Percentiles rank a stretch among this genome's conserved stretches.
Evolutionary conservation across 2,113 vertebrate species (phyloP).

Genomic region (Oryzias curvinotus): DNA sequence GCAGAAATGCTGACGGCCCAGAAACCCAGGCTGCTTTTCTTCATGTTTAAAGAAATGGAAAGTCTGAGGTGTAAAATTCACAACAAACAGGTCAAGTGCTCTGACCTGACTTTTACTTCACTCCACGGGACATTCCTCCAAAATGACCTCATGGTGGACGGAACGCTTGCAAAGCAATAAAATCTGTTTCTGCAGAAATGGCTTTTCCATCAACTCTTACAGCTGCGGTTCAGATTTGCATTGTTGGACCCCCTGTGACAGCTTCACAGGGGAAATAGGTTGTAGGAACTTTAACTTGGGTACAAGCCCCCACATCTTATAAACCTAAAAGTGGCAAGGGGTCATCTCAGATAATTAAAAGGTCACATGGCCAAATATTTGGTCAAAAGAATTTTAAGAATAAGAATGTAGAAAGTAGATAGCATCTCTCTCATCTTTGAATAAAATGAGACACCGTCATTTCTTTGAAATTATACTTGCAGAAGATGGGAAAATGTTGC

Average conservation of each 20-base stretch:
- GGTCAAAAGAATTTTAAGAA: background rate
- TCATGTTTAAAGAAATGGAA: conserved; percentile 51
- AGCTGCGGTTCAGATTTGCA: conserved; percentile 32
- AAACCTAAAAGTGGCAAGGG: background rate
- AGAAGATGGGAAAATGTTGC: too few relatives aligned
- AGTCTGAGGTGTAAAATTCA: conserved; percentile 43
- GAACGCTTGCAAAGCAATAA: conserved; percentile 56
- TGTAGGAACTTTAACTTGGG: conserved; percentile 22
- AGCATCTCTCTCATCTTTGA: too few relatives aligned
- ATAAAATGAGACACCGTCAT: too few relatives aligned
- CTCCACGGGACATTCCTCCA: conserved; percentile 64
- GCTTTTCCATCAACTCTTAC: conserved; percentile 65
- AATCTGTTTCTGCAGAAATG: conserved; percentile 53
- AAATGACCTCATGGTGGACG: conserved; percentile 66
- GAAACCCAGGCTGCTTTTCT: conserved; percentile 51
- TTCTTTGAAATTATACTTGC: too few relatives aligned
- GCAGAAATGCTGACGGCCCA: conserved; percentile 6
- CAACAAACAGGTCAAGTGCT: conserved; percentile 65
- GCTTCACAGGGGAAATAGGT: conserved; percentile 26
- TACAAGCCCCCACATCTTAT: conserved; percentile 14
- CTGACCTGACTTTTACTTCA: conserved; percentile 63
- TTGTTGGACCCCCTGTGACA: conserved; percentile 39
- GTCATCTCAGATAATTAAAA: conserved; percentile 6
- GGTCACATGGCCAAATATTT: conserved; percentile 5
- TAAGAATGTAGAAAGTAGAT: background rate